A percentile compares a stretch with the other conserved stretches of the same genome.
These are phyloP conservation scores for Porites cylindrica DNA, from an alignment of 92 coral and sea anemone species.

Conservation along the genomic window DNA sequence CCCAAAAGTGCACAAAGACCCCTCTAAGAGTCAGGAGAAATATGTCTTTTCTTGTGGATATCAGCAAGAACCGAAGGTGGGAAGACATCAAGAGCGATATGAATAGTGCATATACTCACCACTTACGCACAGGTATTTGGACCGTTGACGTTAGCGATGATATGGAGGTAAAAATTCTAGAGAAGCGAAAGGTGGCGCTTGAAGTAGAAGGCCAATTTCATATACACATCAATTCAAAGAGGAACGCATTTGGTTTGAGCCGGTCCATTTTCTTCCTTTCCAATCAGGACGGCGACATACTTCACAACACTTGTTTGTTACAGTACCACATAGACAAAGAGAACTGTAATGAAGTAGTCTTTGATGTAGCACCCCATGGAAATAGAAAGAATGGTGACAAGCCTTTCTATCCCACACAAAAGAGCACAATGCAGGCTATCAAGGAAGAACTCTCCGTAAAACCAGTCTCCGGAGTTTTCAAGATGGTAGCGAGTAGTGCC, in stretches of 20 bases:
- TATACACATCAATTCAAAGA: conserved; percentile 35
- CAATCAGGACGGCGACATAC: conserved; percentile 11
- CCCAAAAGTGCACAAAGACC: conserved; percentile 30
- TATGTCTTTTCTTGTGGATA: conserved; percentile 47
- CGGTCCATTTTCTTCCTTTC: conserved; percentile 29
- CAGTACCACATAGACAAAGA: conserved; percentile 38
- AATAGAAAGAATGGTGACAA: conserved; percentile 35
- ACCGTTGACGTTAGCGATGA: conserved; percentile 46
- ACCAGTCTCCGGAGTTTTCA: conserved; percentile 31
- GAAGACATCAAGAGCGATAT: conserved; percentile 66
- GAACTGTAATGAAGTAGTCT: conserved; percentile 17
- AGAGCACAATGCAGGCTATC: conserved; percentile 57
- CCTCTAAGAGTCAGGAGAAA: conserved; percentile 61
- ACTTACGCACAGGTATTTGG: conserved; percentile 43
- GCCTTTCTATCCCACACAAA: conserved; percentile 67
- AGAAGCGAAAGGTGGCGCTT: conserved; percentile 35
- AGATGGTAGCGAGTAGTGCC: conserved; percentile 24
- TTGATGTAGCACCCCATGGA: conserved; percentile 38
- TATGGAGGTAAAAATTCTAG: conserved; percentile 7
- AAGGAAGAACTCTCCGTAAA: conserved; percentile 15
- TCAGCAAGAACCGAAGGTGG: conserved; percentile 33
- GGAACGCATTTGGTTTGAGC: conserved; percentile 34
- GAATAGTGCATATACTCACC: conserved; percentile 53
- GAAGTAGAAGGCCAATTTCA: conserved; percentile 17
- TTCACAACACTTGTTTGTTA: conserved; percentile 27